These are phyloP conservation scores for Drosophila vallismaia DNA, from an alignment of 2,888 invertebrate species.

Conservation along the genomic window DNA sequence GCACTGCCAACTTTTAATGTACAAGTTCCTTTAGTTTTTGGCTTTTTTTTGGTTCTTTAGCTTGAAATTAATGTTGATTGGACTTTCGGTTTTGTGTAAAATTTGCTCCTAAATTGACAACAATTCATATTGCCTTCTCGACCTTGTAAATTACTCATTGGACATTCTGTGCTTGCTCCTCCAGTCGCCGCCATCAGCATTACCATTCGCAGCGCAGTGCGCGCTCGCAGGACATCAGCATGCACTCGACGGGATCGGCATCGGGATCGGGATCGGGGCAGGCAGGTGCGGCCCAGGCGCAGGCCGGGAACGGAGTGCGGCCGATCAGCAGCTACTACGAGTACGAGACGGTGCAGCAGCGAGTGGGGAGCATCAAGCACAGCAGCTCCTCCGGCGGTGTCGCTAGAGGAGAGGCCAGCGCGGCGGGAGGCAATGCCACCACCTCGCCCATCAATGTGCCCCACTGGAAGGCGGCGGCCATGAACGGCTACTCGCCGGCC, in stretches of 20 bases:
- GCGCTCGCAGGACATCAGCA: slow-evolving; percentile 85
- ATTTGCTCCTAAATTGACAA: neutral
- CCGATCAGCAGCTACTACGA: slow-evolving; percentile 94
- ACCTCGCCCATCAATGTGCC: slow-evolving; percentile 79
- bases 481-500: slow-evolving; percentile 82
- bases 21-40: neutral
- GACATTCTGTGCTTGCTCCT: slow-evolving; percentile 32
- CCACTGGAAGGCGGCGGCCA: slow-evolving; percentile 81
- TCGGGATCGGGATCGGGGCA: slow-evolving; percentile 66
- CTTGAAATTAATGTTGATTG: neutral
- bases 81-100: neutral
- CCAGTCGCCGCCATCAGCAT: slow-evolving; percentile 88
- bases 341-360: slow-evolving; percentile 91
- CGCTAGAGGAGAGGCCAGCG: slow-evolving; percentile 51
- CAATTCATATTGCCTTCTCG: neutral
- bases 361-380: slow-evolving; percentile 84
- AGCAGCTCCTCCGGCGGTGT: slow-evolving; percentile 57
- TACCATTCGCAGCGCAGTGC: slow-evolving; percentile 87
- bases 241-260: slow-evolving; percentile 68
- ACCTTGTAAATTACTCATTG: slow-evolving; percentile 1
- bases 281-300: slow-evolving; percentile 32
- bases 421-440: slow-evolving; percentile 32
- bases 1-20: neutral
- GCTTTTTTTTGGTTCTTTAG: slow-evolving; percentile 21
- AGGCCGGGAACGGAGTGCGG: slow-evolving; percentile 80